Evolutionary conservation across 2,113 vertebrate species (phyloP).

Genomic region (Ameiurus melas): DNA sequence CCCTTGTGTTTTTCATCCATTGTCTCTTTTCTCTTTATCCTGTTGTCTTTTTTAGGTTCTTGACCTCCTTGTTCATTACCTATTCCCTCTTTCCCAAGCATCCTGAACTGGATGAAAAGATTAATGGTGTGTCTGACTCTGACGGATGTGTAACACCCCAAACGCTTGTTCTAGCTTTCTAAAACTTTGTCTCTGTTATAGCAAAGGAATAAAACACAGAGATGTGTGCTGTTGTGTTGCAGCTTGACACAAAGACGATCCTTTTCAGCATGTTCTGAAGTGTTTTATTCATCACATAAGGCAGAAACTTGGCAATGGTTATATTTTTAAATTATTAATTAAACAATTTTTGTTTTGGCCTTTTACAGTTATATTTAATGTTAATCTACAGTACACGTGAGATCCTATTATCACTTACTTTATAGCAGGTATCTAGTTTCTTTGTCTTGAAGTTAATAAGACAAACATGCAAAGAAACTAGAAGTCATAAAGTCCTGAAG

Average conservation of each 20-base stretch:
- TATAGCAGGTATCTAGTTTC: background rate
- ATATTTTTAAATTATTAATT: background rate
- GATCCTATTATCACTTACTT: background rate
- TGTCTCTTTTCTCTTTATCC: conserved; percentile 15
- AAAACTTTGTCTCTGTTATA: conserved; percentile 31
- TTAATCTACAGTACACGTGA: background rate
- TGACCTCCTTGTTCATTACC: conserved; percentile 27
- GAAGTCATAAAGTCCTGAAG: background rate
- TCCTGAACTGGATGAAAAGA: conserved; percentile 30
- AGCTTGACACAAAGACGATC: background rate
- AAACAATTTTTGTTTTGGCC: too few relatives aligned
- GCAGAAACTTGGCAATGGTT: background rate
- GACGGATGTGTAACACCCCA: conserved; percentile 11
- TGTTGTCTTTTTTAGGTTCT: background rate
- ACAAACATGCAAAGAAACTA: background rate
- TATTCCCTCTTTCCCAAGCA: conserved; percentile 12
- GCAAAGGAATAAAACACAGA: background rate
- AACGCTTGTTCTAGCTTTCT: conserved; percentile 12
- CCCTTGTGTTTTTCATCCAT: background rate
- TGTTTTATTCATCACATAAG: background rate
- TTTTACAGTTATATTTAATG: background rate
- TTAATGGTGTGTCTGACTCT: conserved; percentile 7
- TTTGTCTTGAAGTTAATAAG: background rate
- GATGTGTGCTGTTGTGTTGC: background rate
- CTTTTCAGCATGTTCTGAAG: background rate